Percentiles rank a stretch among this genome's conserved stretches.
Conservation (phyloP, 2,113 vertebrate genomes). For the Ondatra zibethicus region DNA sequence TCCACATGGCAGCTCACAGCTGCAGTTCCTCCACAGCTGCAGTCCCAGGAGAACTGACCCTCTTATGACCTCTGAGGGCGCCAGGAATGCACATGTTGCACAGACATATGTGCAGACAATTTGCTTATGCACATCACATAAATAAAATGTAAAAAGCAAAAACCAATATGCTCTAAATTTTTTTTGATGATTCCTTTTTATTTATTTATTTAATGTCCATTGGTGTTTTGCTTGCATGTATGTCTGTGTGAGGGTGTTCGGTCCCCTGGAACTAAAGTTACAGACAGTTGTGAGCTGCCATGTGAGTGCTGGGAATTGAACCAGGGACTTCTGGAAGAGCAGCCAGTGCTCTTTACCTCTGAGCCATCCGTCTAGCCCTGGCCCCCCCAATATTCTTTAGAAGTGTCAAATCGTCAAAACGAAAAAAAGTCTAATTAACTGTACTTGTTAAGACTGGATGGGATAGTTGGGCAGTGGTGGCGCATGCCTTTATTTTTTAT, state of each 20-base stretch:
- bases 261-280: neutral
- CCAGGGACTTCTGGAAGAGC: too few relatives aligned
- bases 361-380: too few relatives aligned
- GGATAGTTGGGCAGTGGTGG: too few relatives aligned
- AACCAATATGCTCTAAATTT: neutral
- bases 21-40: neutral
- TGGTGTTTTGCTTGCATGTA: neutral
- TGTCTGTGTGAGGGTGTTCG: neutral
- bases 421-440: neutral
- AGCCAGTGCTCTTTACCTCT: too few relatives aligned
- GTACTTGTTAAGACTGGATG: neutral
- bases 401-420: constrained; percentile 27
- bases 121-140: neutral
- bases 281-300: neutral
- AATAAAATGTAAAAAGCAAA: neutral
- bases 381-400: neutral
- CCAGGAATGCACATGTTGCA: neutral
- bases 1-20: neutral
- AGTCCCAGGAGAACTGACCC: neutral
- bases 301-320: too few relatives aligned
- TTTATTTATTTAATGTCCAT: neutral
- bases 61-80: neutral
- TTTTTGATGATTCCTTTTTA: neutral
- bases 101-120: neutral
- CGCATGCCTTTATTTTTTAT: too few relatives aligned